Evolutionary conservation across 2,888 invertebrate genomes (phyloP), one percentile per base, ranked within the genome.

Genomic region (Litoditis marina): DNA sequence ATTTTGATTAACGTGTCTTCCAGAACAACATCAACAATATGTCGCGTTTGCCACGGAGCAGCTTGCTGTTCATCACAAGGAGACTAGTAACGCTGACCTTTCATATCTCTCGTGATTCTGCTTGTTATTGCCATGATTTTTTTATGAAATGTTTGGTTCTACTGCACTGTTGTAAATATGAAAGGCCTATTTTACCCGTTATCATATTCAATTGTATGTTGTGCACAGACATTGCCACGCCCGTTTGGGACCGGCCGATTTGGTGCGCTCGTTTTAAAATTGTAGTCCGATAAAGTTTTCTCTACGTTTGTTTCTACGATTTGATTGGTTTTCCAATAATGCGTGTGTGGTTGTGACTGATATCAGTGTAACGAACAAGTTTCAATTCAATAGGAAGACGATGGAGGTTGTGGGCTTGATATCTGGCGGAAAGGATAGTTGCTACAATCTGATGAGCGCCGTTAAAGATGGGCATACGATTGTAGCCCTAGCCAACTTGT

Each of bases 361-460:
- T n/a, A n/a, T n/a, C n/a, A n/a, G n/a, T n/a, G n/a, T n/a, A n/a
- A n/a, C n/a, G n/a, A n/a, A n/a, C n/a, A n/a, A n/a, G n/a, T n/a
- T n/a, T n/a, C n/a, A n/a, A n/a, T n/a, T n/a, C n/a, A n/a, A n/a
- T n/a, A n/a, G n/a, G n/a, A n/a, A n/a, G n/a, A n/a, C n/a, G 30
- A 82, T 80, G 82, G 76, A 82, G 50, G 72, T 83, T 19, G 78
- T 81, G 8, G 81, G 80, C 22, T 60, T 83, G 49, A 65, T 83
- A 16, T 96, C 95, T 86, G 98, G 98, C 78, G 98, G 98, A 78
- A 99, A 99, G 87, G 98, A 98, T 87, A 96, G 95, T 87, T 94
- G 93, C 86, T 99, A 91, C 87, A 96, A 95, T 85, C 91, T 98
- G 91, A 90, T 96, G 90, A 70, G 71, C 36, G 72, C 73, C 0